Evolutionary conservation across 2,888 invertebrate species (phyloP), one percentile per base, ranked within the genome.

Genomic region (Euproctis similis): DNA sequence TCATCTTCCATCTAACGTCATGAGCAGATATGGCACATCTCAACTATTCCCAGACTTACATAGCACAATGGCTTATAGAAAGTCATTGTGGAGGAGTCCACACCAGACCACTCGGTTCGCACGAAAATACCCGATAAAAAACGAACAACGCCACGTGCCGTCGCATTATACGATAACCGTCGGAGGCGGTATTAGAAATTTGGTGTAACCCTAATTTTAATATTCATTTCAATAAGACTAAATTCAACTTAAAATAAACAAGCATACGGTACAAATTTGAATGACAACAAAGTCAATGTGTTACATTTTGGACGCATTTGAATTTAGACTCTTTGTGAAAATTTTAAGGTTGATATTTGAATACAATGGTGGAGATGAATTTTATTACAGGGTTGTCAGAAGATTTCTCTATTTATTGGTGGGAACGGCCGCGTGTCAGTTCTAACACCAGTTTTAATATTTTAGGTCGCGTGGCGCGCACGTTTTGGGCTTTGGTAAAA

Each of bases 401-500:
- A 51, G 59, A 58, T 64, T 73, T 72, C 63, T 65, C 74, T 76
- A 80, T 82, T 82, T 81, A 81, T 82, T 80, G 81, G 84, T 80
- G 82, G 82, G 82, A 81, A 82, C 66, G 66, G 76, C 68, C 82
- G 76, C 82, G 84, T 84, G 84, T 84, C 81, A 78, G 63, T 55
- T 78, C 78, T 82, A 78, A 84, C 84, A 84, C 84, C 77, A 81
- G 78, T 80, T 82, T 80, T 82, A 84, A 82, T 82, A 82, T 82
- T 81, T 77, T 61, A 55, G 42, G 69, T 51, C 84, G 55, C 80
- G 82, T 76, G 84, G 2, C 46, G 0, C 59, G 28, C 84, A 78
- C 84, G 81, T 63, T 78, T 20, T 12, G 6, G 25, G 44, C 82
- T 82, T 82, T 82, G 82, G 78, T 81, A 81, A 84, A 84, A 84